phyloP scores from a whole-genome alignment of 2,113 vertebrate species.

The human region GRCh38 chr9:38646001-38646500 shows the following conservation, averaged over 20 bases:
- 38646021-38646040: constrained; percentile 42
- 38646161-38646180: constrained; percentile 72
- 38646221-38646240: constrained; percentile 73
- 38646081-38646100: constrained; percentile 75
- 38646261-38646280: constrained; percentile 82
- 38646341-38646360: constrained; percentile 94
- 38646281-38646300: constrained; percentile 92
- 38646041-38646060: constrained; percentile 62
- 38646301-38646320: constrained; percentile 83
- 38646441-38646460: too few relatives aligned
- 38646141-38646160: constrained; percentile 51
- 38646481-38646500: too few relatives aligned
- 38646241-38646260: constrained; percentile 86
- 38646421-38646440: too few relatives aligned
- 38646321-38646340: constrained; percentile 89
- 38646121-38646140: constrained; percentile 69
- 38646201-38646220: constrained; percentile 76
- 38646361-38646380: constrained; percentile 74
- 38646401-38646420: too few relatives aligned
- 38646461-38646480: too few relatives aligned
- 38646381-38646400: too few relatives aligned
- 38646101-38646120: constrained; percentile 68
- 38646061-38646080: constrained; percentile 67
- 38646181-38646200: constrained; percentile 57
- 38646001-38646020: constrained; percentile 60